These are phyloP conservation scores for Nineta flava DNA, from an alignment of 2,888 invertebrate species.

Conservation along the genomic window DNA sequence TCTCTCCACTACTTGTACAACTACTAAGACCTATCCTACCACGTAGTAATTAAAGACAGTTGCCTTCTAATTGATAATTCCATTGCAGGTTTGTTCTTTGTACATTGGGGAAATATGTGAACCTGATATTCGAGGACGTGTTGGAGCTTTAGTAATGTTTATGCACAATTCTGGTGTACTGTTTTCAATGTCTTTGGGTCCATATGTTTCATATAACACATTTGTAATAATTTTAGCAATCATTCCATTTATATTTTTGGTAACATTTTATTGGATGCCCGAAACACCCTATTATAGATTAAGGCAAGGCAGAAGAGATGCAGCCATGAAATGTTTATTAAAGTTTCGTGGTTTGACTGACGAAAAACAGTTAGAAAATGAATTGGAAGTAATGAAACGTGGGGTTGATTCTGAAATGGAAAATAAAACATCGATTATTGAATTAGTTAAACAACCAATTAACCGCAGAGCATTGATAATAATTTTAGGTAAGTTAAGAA, in stretches of 20 bases:
- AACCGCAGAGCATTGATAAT: slow-evolving; percentile 26
- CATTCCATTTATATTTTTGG: slow-evolving; percentile 31
- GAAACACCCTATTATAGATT: slow-evolving; percentile 45
- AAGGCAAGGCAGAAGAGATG: slow-evolving; percentile 31
- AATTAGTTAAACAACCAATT: slow-evolving; percentile 32
- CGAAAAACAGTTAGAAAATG: slow-evolving; percentile 24
- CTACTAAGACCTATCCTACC: no score
- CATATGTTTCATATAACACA: slow-evolving; percentile 16
- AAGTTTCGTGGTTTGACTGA: slow-evolving; percentile 30
- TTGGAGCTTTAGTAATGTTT: slow-evolving; percentile 23
- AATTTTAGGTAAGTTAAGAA: neutral
- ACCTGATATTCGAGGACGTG: slow-evolving; percentile 21
- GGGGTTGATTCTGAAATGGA: slow-evolving; percentile 35
- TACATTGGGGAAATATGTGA: slow-evolving; percentile 26
- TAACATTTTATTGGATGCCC: slow-evolving; percentile 38
- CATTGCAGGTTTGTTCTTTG: slow-evolving; percentile 18
- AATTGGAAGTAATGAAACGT: slow-evolving; percentile 25
- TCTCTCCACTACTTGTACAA: no score
- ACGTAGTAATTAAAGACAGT: no score
- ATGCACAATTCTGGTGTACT: slow-evolving; percentile 26
- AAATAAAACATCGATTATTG: slow-evolving; percentile 32
- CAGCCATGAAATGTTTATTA: slow-evolving; percentile 30
- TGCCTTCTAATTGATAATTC: no score
- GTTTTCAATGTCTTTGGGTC: slow-evolving; percentile 23
- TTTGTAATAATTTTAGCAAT: slow-evolving; percentile 30